A percentile compares a stretch with the other conserved stretches of the same genome.
Conservation (phyloP, 2,797 vertebrate species). For the Ficedula albicollis region DNA sequence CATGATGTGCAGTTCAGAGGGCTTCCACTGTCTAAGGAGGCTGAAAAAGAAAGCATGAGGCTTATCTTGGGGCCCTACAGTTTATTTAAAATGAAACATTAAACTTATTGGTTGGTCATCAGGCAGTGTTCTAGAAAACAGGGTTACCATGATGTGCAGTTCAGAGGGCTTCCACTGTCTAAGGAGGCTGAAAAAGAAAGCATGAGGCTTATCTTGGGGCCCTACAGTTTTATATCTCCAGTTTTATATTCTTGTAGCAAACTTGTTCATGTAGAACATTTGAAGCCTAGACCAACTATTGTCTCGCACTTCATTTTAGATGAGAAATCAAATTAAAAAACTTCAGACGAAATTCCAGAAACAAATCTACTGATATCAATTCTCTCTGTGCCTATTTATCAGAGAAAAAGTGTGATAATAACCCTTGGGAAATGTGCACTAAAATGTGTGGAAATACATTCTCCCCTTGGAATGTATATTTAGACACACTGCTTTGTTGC, state of each 20-base stretch:
- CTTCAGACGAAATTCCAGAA: not conserved
- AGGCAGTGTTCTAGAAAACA: not conserved
- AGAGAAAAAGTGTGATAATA: not conserved
- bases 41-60: not conserved
- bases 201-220: not conserved
- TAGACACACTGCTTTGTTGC: not conserved
- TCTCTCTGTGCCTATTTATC: not conserved
- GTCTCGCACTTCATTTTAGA: not conserved
- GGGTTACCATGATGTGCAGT: rapidly evolving
- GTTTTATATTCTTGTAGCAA: not conserved
- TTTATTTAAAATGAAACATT: not conserved
- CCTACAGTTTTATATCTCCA: not conserved
- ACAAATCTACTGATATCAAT: not conserved
- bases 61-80: not conserved
- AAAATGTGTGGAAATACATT: not conserved
- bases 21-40: not conserved
- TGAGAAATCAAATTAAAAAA: not conserved
- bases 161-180: not conserved
- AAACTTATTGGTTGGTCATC: not conserved
- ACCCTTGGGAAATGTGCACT: not conserved
- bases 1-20: not conserved
- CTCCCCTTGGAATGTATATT: not conserved
- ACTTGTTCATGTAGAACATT: not conserved
- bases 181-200: not conserved
- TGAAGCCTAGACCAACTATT: not conserved